Percentiles rank a stretch among this genome's conserved stretches.
phyloP scores from a whole-genome alignment of 2,113 vertebrate genomes.

The Plotosus lineatus region DNA sequence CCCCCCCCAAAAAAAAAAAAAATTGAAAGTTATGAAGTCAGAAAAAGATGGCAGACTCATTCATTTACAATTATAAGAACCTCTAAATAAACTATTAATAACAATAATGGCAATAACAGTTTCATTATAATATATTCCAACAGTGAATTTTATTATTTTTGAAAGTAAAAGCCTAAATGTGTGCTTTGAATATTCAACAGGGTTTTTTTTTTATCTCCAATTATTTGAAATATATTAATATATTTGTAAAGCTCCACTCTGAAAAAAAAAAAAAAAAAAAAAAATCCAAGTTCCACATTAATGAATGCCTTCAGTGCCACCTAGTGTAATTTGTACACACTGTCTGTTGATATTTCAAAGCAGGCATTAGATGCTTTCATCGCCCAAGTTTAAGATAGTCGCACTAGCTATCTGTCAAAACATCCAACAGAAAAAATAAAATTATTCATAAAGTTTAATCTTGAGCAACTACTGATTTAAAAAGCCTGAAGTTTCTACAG shows the following conservation, averaged over 20 bases:
- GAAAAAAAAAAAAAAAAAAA: not conserved
- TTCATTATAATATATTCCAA: not conserved
- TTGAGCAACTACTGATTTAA: not conserved
- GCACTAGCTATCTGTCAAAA: not conserved
- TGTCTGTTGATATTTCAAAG: too few species aligned
- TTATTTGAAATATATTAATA: not conserved
- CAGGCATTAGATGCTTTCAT: not conserved
- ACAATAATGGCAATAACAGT: not conserved
- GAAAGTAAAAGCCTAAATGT: not conserved
- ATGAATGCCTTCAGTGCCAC: constrained; percentile 14
- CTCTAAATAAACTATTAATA: not conserved
- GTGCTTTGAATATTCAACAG: not conserved
- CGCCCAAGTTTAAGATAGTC: not conserved
- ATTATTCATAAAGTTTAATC: not conserved
- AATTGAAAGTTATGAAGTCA: not conserved
- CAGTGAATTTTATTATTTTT: not conserved
- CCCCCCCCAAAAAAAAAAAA: not conserved
- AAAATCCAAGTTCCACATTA: not conserved
- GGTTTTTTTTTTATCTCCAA: not conserved
- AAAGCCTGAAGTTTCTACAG: not conserved
- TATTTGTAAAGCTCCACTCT: not conserved
- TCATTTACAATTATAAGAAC: not conserved
- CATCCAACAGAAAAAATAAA: not conserved
- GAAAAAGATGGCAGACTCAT: not conserved
- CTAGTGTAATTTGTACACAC: not conserved